These are phyloP conservation scores for Venusia cambrica DNA, from an alignment of 2,888 invertebrate genomes.

Conservation along the genomic window DNA sequence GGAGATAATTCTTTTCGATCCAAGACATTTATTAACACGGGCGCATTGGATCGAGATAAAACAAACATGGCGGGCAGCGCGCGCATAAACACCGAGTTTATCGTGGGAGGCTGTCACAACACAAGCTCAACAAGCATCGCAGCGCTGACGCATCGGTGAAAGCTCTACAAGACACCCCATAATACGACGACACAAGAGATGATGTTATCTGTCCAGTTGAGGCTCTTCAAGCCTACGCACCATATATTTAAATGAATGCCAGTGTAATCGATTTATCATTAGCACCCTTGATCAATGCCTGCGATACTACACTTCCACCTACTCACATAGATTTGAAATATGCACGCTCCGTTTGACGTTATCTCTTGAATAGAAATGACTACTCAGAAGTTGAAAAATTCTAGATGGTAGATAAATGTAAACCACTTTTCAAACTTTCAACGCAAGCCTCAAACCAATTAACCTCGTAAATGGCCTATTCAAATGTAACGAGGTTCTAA, in stretches of 20 bases:
- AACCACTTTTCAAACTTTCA: conserved; percentile 45
- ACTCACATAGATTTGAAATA: conserved; percentile 20
- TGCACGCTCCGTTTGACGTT: background rate
- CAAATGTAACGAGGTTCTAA: conserved; percentile 70
- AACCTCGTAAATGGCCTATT: conserved; percentile 62
- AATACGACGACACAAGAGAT: conserved; percentile 58
- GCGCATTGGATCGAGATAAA: conserved; percentile 76
- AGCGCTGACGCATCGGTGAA: conserved; percentile 68
- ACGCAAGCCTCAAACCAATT: conserved; percentile 51
- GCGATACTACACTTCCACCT: conserved; percentile 21
- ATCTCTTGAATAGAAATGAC: conserved; percentile 5
- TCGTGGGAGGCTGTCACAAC: conserved; percentile 81
- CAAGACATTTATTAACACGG: conserved; percentile 78
- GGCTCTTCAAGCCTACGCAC: conserved; percentile 67
- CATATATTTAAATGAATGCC: conserved; percentile 41
- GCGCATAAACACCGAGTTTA: conserved; percentile 74
- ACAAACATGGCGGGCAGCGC: conserved; percentile 78
- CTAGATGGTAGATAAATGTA: conserved; percentile 31
- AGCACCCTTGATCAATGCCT: too few relatives aligned
- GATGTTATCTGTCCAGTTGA: conserved; percentile 62
- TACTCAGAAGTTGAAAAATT: conserved; percentile 3
- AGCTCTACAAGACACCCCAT: conserved; percentile 66
- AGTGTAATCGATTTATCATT: conserved; percentile 49
- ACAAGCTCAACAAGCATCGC: conserved; percentile 60
- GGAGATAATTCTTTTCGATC: conserved; percentile 58